Conservation (phyloP, 2,797 vertebrate genomes). For the Peromyscus aztecus region DNA sequence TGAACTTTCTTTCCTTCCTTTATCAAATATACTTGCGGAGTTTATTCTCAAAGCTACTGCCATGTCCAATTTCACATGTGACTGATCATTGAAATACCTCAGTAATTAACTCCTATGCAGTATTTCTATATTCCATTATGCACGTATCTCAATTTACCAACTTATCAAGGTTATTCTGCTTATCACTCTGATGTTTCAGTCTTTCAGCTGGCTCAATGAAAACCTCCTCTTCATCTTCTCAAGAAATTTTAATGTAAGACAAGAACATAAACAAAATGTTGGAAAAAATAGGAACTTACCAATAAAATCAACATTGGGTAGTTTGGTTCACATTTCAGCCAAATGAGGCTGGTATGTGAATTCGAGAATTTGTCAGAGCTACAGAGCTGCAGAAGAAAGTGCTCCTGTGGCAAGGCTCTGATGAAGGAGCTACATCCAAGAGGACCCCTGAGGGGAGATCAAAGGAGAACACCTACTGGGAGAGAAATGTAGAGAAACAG, state of each 20-base stretch:
- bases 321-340: neutral
- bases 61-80: slow-evolving; percentile 56
- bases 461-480: neutral
- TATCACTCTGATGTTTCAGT: neutral
- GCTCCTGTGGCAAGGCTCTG: accelerated
- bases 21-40: neutral
- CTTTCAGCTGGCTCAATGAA: neutral
- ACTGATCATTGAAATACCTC: slow-evolving; percentile 54
- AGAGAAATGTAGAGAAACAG: neutral
- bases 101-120: slow-evolving; percentile 29
- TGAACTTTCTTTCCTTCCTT: slow-evolving; percentile 32
- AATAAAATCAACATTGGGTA: neutral
- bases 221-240: neutral
- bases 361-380: neutral
- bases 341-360: neutral
- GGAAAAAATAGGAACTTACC: neutral
- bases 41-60: slow-evolving; percentile 28
- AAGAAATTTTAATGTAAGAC: neutral
- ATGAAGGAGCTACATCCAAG: neutral
- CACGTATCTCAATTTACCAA: neutral
- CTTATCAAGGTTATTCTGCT: slow-evolving; percentile 3
- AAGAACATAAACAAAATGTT: neutral
- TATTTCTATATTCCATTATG: neutral
- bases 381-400: neutral
- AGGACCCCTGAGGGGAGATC: neutral